phyloP scores from a whole-genome alignment of 2,113 vertebrate species.

The Apodemus speciosus region DNA sequence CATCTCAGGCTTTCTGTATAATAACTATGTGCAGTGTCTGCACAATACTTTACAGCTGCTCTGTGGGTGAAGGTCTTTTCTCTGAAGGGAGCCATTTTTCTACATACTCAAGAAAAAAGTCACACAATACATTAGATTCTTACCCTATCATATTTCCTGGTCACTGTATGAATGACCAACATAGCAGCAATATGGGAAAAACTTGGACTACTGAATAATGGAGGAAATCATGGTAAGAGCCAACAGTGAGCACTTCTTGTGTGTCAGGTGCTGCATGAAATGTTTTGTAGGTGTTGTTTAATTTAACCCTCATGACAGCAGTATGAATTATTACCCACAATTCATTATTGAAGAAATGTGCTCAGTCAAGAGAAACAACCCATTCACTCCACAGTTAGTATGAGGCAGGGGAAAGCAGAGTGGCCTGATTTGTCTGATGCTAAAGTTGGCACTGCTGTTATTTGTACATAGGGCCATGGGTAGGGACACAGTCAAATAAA shows the following conservation, averaged over 20 bases:
- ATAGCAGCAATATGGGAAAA: neutral
- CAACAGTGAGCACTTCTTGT: neutral
- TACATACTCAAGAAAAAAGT: conserved; percentile 56
- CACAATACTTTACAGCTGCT: conserved; percentile 61
- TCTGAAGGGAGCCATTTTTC: conserved; percentile 61
- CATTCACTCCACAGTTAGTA: neutral
- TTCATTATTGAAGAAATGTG: neutral
- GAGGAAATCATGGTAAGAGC: neutral
- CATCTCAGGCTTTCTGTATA: conserved; percentile 20
- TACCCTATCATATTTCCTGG: neutral
- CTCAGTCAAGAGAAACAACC: neutral
- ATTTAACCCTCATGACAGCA: neutral
- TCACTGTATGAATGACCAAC: neutral
- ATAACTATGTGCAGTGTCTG: conserved; percentile 32
- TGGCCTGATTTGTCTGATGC: neutral
- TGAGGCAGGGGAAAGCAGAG: neutral
- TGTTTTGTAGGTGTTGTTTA: neutral
- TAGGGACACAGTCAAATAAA: neutral
- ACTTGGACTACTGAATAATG: neutral
- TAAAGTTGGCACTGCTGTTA: neutral
- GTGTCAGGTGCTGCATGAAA: neutral
- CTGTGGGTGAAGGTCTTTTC: conserved; percentile 53
- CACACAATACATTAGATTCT: neutral
- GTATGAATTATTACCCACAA: neutral
- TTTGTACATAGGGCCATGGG: neutral